phyloP scores from a whole-genome alignment of 2,113 vertebrate species.

The Cyprinodon tularosa region DNA sequence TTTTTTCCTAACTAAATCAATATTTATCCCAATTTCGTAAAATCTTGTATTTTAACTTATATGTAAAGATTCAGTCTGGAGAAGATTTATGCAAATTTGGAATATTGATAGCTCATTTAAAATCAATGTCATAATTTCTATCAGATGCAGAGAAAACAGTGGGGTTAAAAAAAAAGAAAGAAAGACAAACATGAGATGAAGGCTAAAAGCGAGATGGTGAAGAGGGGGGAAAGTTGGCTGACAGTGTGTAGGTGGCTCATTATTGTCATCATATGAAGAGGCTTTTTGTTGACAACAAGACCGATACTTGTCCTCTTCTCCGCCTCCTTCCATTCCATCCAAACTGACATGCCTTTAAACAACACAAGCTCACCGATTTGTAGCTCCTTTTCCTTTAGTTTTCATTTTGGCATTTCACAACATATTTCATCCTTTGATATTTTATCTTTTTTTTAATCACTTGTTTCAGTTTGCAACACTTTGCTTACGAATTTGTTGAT shows the following conservation, averaged over 20 bases:
- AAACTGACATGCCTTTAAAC: slow-evolving; percentile 68
- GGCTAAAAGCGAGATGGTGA: slow-evolving; percentile 48
- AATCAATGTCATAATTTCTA: slow-evolving; percentile 25
- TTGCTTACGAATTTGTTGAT: background rate
- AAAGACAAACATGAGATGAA: slow-evolving; percentile 25
- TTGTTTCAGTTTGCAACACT: background rate
- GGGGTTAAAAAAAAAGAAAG: background rate
- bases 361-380: slow-evolving; percentile 43
- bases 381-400: slow-evolving; percentile 11
- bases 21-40: background rate
- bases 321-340: slow-evolving; percentile 58
- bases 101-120: background rate
- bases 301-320: slow-evolving; percentile 61
- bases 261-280: slow-evolving; percentile 65
- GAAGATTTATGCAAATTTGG: background rate
- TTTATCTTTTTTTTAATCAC: background rate
- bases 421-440: background rate
- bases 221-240: slow-evolving; percentile 49
- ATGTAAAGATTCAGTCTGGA: background rate
- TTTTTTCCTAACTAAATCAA: background rate
- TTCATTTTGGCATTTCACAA: background rate
- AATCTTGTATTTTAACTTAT: background rate
- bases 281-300: slow-evolving; percentile 74
- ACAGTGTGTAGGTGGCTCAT: slow-evolving; percentile 74
- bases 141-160: slow-evolving; percentile 43